phyloP scores from a whole-genome alignment of 2,113 vertebrate species.

The Edolisoma coerulescens region DNA sequence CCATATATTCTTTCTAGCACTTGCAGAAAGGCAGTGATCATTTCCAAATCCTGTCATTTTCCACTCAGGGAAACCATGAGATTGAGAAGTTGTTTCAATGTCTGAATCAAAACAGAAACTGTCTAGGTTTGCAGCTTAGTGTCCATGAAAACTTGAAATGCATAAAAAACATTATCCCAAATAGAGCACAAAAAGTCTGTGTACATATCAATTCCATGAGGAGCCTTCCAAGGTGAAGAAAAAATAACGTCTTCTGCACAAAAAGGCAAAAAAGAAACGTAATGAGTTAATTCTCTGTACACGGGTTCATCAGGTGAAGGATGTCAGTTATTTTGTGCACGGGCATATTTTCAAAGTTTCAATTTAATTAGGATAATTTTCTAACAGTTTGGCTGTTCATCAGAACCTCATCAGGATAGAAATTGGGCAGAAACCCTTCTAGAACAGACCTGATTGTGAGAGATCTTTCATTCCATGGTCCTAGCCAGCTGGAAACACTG shows the following conservation, averaged over 20 bases:
- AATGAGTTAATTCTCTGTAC: background rate
- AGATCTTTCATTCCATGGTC: conserved; percentile 14
- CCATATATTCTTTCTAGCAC: background rate
- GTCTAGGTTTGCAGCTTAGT: background rate
- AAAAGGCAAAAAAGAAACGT: background rate
- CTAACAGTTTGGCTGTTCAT: conserved; percentile 17
- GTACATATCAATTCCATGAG: background rate
- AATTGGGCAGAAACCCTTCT: conserved; percentile 22
- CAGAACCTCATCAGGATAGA: conserved; percentile 7
- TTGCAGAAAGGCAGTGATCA: background rate
- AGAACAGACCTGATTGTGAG: conserved; percentile 46
- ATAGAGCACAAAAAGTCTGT: background rate
- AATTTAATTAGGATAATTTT: background rate
- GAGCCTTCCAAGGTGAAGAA: background rate
- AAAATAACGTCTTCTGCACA: background rate
- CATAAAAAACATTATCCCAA: background rate
- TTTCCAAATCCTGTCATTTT: background rate
- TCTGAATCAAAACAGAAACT: background rate
- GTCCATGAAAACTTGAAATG: background rate
- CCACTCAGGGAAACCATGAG: background rate
- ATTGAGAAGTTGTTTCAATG: background rate
- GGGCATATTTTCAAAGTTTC: background rate
- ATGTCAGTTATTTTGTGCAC: background rate
- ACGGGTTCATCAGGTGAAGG: background rate
- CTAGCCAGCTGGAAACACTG: conserved; percentile 48